phyloP scores from a whole-genome alignment of 2,888 invertebrate genomes.

The Drosophila siamana region DNA sequence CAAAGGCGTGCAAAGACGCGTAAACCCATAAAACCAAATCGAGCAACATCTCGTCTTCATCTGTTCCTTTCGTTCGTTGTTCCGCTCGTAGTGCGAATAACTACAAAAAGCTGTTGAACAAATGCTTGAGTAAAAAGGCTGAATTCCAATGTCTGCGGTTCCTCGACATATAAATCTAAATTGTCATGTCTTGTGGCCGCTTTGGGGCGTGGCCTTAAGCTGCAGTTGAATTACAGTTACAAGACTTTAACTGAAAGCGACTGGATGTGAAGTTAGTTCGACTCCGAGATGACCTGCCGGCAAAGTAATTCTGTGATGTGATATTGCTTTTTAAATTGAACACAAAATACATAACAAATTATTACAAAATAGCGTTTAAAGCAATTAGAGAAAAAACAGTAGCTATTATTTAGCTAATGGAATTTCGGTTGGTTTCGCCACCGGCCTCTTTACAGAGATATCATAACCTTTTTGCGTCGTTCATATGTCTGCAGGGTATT shows the following conservation, averaged over 20 bases:
- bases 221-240: slow-evolving; percentile 49
- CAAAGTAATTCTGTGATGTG: background rate
- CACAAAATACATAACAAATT: background rate
- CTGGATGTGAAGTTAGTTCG: background rate
- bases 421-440: background rate
- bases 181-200: slow-evolving; percentile 40
- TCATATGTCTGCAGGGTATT: slow-evolving; percentile 15
- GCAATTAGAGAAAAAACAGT: background rate
- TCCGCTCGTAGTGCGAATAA: slow-evolving; percentile 21
- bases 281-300: background rate
- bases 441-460: background rate
- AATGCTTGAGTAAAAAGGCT: slow-evolving; percentile 6
- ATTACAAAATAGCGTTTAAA: background rate
- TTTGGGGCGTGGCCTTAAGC: slow-evolving; percentile 22
- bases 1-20: slow-evolving; percentile 24
- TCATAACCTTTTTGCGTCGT: background rate
- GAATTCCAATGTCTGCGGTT: slow-evolving; percentile 48
- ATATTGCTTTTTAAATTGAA: background rate
- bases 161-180: slow-evolving; percentile 33
- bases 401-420: background rate
- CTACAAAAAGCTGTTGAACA: slow-evolving; percentile 41
- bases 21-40: slow-evolving; percentile 39
- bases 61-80: slow-evolving; percentile 33
- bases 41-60: slow-evolving; percentile 38
- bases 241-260: slow-evolving; percentile 16